phyloP scores from a whole-genome alignment of 2,113 vertebrate species.

The Struthidea cinerea region DNA sequence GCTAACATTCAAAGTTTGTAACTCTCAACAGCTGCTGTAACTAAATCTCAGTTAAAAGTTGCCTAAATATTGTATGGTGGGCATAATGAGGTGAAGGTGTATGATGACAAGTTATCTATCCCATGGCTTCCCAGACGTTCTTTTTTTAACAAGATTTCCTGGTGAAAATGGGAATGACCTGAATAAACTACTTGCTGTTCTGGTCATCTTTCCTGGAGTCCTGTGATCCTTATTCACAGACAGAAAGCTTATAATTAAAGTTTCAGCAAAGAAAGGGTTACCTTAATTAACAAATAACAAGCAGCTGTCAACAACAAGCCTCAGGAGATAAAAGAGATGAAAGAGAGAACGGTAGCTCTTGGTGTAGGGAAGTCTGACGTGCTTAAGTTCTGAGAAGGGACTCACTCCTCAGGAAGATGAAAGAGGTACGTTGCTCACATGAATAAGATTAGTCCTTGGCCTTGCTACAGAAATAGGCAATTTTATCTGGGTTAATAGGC shows the following conservation, averaged over 20 bases:
- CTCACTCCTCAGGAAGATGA: neutral
- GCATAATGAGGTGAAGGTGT: neutral
- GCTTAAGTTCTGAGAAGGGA: neutral
- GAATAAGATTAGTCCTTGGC: neutral
- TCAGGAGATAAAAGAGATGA: neutral
- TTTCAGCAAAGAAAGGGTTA: neutral
- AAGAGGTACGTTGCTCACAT: neutral
- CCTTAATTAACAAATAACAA: neutral
- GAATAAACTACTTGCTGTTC: neutral
- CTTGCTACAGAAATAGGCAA: neutral
- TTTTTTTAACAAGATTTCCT: neutral
- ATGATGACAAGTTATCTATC: neutral
- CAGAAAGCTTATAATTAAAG: neutral
- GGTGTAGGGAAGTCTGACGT: neutral
- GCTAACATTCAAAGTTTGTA: neutral
- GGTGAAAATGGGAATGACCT: neutral
- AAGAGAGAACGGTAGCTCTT: rapidly evolving
- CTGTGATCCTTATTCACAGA: neutral
- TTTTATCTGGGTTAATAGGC: neutral
- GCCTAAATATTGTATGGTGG: neutral
- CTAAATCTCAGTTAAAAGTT: neutral
- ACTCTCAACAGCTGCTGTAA: neutral
- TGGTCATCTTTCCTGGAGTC: neutral
- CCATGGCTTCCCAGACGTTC: neutral
- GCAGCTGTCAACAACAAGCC: neutral